A percentile compares a stretch with the other conserved stretches of the same genome.
These are phyloP conservation scores for Takifugu ocellatus DNA, from an alignment of 2,797 vertebrate genomes.

Conservation along the genomic window DNA sequence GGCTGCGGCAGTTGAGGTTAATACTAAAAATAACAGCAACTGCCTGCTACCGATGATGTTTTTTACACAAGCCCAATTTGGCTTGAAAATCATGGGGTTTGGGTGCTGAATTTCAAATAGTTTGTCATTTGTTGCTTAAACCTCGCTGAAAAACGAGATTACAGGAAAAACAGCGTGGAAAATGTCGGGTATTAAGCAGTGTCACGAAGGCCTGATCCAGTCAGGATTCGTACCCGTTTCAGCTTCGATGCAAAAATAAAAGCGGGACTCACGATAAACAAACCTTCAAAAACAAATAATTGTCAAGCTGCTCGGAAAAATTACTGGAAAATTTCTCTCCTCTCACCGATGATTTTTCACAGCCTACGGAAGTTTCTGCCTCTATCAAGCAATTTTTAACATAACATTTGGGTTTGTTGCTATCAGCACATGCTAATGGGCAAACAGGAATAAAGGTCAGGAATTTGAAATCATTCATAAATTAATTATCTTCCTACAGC, in stretches of 20 bases:
- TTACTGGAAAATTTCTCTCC: conserved; percentile 5
- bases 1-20: no score
- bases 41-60: no score
- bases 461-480: conserved; percentile 54
- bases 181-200: conserved; percentile 50
- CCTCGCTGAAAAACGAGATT: no score
- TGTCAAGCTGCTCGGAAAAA: neutral
- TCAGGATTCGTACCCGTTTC: conserved; percentile 31
- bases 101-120: no score
- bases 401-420: conserved; percentile 48
- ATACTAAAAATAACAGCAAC: no score
- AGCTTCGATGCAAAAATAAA: conserved; percentile 58
- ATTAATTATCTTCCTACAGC: conserved; percentile 25
- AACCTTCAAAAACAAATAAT: neutral
- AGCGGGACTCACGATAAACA: conserved; percentile 35
- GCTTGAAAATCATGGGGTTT: no score
- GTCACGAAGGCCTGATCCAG: conserved; percentile 69
- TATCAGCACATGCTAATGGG: conserved; percentile 48
- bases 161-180: no score
- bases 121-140: no score
- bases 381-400: conserved; percentile 46
- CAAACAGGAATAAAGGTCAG: conserved; percentile 57
- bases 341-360: conserved; percentile 26
- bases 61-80: no score
- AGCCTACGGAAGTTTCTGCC: conserved; percentile 20